phyloP scores from a whole-genome alignment of 92 coral and sea anemone species.

The Plumapathes pennacea region DNA sequence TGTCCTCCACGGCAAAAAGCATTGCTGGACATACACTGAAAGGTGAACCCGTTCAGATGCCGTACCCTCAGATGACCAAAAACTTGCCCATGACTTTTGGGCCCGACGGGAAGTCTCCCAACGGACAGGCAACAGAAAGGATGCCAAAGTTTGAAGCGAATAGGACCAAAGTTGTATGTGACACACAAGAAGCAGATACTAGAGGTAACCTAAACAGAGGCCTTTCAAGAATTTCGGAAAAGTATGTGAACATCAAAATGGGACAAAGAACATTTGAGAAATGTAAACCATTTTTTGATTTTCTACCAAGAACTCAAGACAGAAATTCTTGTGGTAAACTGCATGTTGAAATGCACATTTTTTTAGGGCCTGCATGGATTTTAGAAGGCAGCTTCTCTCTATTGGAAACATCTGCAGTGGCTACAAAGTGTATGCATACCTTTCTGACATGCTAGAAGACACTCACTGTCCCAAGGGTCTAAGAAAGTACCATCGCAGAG shows the following conservation, averaged over 20 bases:
- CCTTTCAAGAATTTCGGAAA: slow-evolving; percentile 11
- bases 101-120: slow-evolving; percentile 38
- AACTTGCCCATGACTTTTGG: slow-evolving; percentile 33
- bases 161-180: slow-evolving; percentile 32
- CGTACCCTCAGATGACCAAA: slow-evolving; percentile 9
- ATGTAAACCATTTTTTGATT: slow-evolving; percentile 53
- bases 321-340: slow-evolving; percentile 35
- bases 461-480: slow-evolving; percentile 28
- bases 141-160: slow-evolving; percentile 8
- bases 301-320: slow-evolving; percentile 21
- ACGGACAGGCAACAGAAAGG: slow-evolving; percentile 30
- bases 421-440: slow-evolving; percentile 14
- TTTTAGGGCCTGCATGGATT: slow-evolving; percentile 30
- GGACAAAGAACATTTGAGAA: slow-evolving; percentile 61
- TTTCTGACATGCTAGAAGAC: slow-evolving; percentile 21
- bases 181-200: slow-evolving; percentile 38
- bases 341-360: slow-evolving; percentile 60
- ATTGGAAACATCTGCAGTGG: not conserved
- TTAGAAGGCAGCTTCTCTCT: slow-evolving; percentile 3
- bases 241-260: slow-evolving; percentile 23
- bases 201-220: slow-evolving; percentile 40
- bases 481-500: slow-evolving; percentile 12
- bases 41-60: slow-evolving; percentile 23
- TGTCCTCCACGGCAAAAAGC: slow-evolving; percentile 3
- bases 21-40: slow-evolving; percentile 12